Evolutionary conservation across 2,888 invertebrate species (phyloP).

Genomic region (Drosophila gaucha): DNA sequence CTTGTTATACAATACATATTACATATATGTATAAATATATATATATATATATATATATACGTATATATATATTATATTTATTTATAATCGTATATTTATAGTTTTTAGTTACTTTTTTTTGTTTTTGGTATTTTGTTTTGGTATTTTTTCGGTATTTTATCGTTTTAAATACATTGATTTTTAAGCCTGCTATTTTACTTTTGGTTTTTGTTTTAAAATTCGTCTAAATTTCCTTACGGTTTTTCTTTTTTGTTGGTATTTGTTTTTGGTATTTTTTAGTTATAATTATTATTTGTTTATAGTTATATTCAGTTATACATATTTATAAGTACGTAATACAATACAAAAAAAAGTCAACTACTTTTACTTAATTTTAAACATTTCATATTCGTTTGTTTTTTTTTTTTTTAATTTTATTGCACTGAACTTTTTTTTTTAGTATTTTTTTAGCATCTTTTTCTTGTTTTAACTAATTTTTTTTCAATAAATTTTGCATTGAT

Average conservation of each 20-base stretch:
- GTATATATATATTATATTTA: slow-evolving; percentile 35
- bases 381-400: slow-evolving; percentile 33
- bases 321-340: slow-evolving; percentile 67
- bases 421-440: slow-evolving; percentile 48
- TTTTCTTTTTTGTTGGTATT: slow-evolving; percentile 23
- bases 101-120: slow-evolving; percentile 43
- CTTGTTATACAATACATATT: slow-evolving; percentile 75
- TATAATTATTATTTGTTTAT: slow-evolving; percentile 8
- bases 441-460: not conserved
- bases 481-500: slow-evolving; percentile 20
- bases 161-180: slow-evolving; percentile 61
- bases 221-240: slow-evolving; percentile 73
- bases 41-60: not conserved
- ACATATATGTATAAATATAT: slow-evolving; percentile 59
- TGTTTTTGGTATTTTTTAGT: slow-evolving; percentile 9
- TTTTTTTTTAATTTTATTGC: slow-evolving; percentile 63
- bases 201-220: slow-evolving; percentile 64
- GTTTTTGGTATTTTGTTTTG: slow-evolving; percentile 27
- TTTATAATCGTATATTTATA: slow-evolving; percentile 51
- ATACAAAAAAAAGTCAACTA: slow-evolving; percentile 76
- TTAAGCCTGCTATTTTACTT: slow-evolving; percentile 66
- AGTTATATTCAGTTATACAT: slow-evolving; percentile 53
- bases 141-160: slow-evolving; percentile 23
- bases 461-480: slow-evolving; percentile 12
- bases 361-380: slow-evolving; percentile 65